These are phyloP conservation scores for Cheirogaleus medius DNA, from an alignment of 2,113 vertebrate genomes.

Conservation along the genomic window DNA sequence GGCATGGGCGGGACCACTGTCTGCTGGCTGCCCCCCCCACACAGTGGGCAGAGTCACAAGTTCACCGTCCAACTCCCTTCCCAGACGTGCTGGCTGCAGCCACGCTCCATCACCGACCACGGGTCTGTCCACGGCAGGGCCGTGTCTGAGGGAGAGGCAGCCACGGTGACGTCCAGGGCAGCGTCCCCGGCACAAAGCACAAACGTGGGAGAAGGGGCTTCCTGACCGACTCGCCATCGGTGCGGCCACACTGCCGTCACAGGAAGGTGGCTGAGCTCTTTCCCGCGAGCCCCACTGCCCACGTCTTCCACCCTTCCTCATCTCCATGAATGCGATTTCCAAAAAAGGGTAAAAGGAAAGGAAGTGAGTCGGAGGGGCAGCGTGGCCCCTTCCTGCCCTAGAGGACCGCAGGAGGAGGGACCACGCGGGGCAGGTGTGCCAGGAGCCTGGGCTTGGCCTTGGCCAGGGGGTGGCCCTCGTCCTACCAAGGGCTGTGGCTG, in stretches of 20 bases:
- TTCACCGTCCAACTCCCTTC: neutral
- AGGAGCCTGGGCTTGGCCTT: neutral
- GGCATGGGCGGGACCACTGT: neutral
- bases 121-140: neutral
- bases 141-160: neutral
- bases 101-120: accelerated
- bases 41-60: neutral
- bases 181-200: constrained; percentile 35
- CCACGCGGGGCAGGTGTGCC: accelerated
- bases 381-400: neutral
- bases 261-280: neutral
- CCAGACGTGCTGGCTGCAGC: neutral
- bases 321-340: neutral
- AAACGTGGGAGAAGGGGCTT: neutral
- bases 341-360: neutral
- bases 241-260: neutral
- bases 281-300: neutral
- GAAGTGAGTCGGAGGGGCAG: neutral
- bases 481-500: neutral
- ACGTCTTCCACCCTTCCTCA: neutral
- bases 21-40: neutral
- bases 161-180: neutral
- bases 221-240: neutral
- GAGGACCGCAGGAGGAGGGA: neutral
- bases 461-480: accelerated